Evolutionary conservation across 2,113 vertebrate genomes (phyloP).

Genomic region (Phrynocephalus versicolor): DNA sequence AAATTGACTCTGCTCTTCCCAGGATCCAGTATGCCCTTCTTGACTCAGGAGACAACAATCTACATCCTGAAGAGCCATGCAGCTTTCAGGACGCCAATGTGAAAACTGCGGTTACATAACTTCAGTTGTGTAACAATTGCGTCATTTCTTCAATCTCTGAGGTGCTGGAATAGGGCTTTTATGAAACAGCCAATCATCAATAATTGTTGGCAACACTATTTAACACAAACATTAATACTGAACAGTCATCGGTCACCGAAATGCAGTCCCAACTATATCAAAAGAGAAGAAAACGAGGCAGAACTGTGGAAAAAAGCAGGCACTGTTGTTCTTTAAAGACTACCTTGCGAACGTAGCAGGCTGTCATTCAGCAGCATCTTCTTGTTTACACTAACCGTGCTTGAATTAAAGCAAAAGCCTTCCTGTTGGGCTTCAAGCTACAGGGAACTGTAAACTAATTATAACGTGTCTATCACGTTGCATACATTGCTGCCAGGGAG

Average conservation of each 20-base stretch:
- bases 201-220: too few relatives aligned
- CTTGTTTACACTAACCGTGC: constrained; percentile 60
- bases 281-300: background rate
- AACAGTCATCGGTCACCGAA: background rate
- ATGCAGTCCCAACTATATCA: background rate
- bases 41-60: background rate
- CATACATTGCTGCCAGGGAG: constrained; percentile 33
- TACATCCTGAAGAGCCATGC: too few relatives aligned
- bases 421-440: constrained; percentile 22
- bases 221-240: background rate
- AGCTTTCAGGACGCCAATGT: background rate
- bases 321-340: background rate
- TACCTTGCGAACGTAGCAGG: constrained; percentile 1
- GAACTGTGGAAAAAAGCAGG: background rate
- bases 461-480: constrained; percentile 32
- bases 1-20: background rate
- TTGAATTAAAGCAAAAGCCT: constrained; percentile 21
- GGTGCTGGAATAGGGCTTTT: background rate
- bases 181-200: background rate
- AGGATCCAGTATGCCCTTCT: background rate
- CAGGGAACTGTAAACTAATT: constrained; percentile 69
- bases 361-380: constrained; percentile 45
- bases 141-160: background rate
- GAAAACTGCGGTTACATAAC: background rate
- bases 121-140: background rate